These are phyloP conservation scores for Melinaea menophilus DNA, from an alignment of 2,888 invertebrate species.

Conservation along the genomic window DNA sequence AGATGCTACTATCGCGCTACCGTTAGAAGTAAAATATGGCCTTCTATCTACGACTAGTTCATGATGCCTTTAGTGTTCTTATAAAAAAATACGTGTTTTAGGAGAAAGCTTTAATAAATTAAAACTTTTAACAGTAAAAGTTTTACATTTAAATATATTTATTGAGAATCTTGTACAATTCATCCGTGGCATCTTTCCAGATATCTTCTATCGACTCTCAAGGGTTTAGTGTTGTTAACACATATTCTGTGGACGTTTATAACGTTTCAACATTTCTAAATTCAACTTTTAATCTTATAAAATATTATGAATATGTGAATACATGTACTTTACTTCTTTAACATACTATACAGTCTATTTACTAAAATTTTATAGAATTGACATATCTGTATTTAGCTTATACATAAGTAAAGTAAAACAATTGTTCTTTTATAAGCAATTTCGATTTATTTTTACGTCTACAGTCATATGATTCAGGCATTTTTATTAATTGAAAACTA, in stretches of 20 bases:
- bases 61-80: background rate
- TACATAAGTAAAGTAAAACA: too few relatives aligned
- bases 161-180: conserved; percentile 1
- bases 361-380: background rate
- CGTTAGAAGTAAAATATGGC: conserved; percentile 19
- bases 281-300: background rate
- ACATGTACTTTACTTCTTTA: background rate
- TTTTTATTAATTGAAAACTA: too few relatives aligned
- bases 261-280: background rate
- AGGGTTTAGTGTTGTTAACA: conserved; percentile 10
- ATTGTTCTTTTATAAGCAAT: too few relatives aligned
- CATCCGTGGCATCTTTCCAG: conserved; percentile 20
- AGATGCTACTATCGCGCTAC: conserved; percentile 14
- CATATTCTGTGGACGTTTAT: conserved; percentile 11
- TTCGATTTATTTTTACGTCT: too few relatives aligned
- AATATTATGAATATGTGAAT: conserved; percentile 1
- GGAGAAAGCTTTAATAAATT: background rate
- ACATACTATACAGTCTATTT: background rate
- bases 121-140: background rate
- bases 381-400: too few relatives aligned
- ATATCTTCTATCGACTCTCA: background rate
- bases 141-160: background rate
- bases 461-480: too few relatives aligned
- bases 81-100: background rate
- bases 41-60: conserved; percentile 11